phyloP scores from a whole-genome alignment of 2,888 invertebrate genomes.

The Alsophila aescularia region DNA sequence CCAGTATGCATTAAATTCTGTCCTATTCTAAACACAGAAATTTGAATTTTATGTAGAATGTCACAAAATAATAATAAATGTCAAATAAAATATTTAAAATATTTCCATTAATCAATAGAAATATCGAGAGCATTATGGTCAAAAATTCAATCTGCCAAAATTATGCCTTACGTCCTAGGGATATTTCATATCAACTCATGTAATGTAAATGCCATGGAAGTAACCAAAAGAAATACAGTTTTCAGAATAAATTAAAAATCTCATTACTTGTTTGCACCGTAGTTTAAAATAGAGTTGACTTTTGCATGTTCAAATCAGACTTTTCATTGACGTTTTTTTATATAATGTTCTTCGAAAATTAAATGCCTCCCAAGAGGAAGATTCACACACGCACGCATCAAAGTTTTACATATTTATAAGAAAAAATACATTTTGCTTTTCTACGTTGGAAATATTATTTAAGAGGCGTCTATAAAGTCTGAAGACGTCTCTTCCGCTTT shows the following conservation, averaged over 20 bases:
- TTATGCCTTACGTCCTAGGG: too few species aligned
- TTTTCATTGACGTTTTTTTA: constrained; percentile 14
- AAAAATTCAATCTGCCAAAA: too few species aligned
- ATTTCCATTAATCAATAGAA: too few species aligned
- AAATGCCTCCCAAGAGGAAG: constrained; percentile 38
- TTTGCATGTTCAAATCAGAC: background rate
- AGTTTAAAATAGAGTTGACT: background rate
- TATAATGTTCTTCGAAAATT: constrained; percentile 40
- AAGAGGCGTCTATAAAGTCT: constrained; percentile 5
- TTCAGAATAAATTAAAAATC: background rate
- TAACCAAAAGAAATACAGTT: background rate
- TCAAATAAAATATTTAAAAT: too few species aligned
- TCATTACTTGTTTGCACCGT: background rate
- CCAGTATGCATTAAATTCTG: too few species aligned
- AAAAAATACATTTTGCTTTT: constrained; percentile 18
- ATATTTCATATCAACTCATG: too few species aligned
- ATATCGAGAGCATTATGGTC: too few species aligned
- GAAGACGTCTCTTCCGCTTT: background rate
- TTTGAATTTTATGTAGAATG: too few species aligned
- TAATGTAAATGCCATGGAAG: too few species aligned
- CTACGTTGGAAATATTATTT: constrained; percentile 1
- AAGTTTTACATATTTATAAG: constrained; percentile 12
- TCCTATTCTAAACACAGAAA: too few species aligned
- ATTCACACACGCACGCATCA: constrained; percentile 25
- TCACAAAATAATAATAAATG: too few species aligned